Conservation (phyloP, 1,140 invertebrate genomes). For the Sminthurides bifidus region DNA sequence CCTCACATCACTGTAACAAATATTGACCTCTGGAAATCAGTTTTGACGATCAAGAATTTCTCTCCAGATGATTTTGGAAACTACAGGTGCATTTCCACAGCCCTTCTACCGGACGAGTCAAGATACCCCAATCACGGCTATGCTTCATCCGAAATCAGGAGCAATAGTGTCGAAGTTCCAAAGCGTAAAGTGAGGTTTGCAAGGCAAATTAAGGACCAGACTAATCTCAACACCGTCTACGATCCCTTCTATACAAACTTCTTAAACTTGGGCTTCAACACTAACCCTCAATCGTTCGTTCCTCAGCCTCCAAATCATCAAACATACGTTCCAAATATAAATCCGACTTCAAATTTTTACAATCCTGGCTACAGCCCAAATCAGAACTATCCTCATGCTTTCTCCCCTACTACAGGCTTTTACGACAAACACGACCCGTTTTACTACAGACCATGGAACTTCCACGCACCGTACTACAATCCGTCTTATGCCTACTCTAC, state of each 20-base stretch:
- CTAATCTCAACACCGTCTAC: neutral
- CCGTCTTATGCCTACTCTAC: slow-evolving; percentile 15
- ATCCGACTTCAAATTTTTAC: neutral
- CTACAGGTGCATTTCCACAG: slow-evolving; percentile 26
- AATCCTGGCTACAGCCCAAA: neutral
- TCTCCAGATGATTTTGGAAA: slow-evolving; percentile 23
- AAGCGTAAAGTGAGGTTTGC: slow-evolving; percentile 8
- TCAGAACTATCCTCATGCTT: neutral
- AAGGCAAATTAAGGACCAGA: slow-evolving; percentile 1
- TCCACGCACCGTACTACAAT: slow-evolving; percentile 24
- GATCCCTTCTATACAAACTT: neutral
- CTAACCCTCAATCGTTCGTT: neutral
- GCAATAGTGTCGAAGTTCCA: neutral
- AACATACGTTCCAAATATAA: neutral
- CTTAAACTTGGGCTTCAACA: slow-evolving; percentile 1
- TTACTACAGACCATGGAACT: neutral
- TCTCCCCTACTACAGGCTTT: too few relatives aligned
- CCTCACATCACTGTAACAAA: slow-evolving; percentile 14
- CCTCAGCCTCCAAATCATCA: neutral
- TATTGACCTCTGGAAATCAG: slow-evolving; percentile 24
- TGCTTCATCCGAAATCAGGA: neutral
- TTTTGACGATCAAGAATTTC: slow-evolving; percentile 18
- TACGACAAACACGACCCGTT: neutral
- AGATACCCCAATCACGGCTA: slow-evolving; percentile 1
- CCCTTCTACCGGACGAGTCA: slow-evolving; percentile 17